These are phyloP conservation scores for Dicrurus megarhynchus DNA, from an alignment of 2,113 vertebrate genomes.

Conservation along the genomic window DNA sequence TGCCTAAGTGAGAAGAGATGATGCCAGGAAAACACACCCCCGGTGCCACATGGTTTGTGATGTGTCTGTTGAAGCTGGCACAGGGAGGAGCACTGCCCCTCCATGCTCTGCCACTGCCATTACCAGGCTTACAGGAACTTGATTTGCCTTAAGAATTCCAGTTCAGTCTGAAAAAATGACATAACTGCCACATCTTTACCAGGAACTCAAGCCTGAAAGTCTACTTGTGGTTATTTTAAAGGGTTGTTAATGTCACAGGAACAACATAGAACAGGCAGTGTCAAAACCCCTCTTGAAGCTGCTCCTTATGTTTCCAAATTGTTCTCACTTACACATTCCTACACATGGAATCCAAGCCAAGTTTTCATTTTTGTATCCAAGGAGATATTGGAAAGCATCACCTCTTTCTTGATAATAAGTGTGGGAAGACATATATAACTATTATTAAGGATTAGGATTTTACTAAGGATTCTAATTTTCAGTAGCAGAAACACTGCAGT, in stretches of 20 bases:
- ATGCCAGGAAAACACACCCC: neutral
- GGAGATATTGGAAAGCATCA: neutral
- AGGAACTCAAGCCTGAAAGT: neutral
- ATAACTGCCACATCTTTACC: neutral
- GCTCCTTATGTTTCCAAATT: neutral
- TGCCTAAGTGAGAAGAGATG: neutral
- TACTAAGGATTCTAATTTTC: neutral
- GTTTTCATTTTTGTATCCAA: neutral
- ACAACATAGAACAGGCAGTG: neutral
- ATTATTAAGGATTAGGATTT: neutral
- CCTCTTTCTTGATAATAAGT: neutral
- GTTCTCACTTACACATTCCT: neutral
- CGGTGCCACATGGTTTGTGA: neutral
- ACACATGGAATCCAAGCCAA: neutral
- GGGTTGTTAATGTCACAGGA: neutral
- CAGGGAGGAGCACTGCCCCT: fast-evolving
- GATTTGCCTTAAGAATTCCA: neutral
- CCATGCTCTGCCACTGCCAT: neutral
- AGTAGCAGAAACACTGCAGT: neutral
- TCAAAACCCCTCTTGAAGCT: neutral
- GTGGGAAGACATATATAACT: neutral
- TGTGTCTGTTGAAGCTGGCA: neutral
- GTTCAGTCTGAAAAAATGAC: neutral
- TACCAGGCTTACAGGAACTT: neutral
- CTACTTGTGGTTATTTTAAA: neutral